Evolutionary conservation across 2,113 vertebrate species (phyloP).

Genomic region (Mustela lutreola): DNA sequence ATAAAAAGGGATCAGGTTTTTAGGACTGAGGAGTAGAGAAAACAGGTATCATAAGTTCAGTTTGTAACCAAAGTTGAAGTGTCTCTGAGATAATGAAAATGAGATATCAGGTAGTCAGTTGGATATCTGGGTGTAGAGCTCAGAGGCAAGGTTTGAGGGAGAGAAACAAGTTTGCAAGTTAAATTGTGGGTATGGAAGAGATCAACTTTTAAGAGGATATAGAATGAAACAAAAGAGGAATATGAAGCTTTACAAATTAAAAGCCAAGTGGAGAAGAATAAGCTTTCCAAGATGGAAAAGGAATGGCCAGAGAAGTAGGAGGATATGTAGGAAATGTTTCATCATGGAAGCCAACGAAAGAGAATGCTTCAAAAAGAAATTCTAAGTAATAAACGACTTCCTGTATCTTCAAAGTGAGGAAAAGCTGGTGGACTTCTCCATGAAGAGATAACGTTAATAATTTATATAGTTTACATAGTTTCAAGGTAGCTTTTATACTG

Average conservation of each 20-base stretch:
- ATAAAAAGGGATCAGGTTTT: neutral
- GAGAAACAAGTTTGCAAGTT: neutral
- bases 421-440: conserved; percentile 17
- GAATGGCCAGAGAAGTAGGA: neutral
- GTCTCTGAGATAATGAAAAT: neutral
- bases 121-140: neutral
- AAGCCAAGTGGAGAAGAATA: conserved; percentile 11
- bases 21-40: neutral
- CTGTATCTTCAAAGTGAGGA: conserved; percentile 15
- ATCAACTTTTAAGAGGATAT: neutral
- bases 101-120: neutral
- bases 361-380: conserved; percentile 12
- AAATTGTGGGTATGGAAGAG: neutral
- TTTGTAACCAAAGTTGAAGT: neutral
- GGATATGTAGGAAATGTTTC: neutral
- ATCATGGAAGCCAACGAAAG: conserved; percentile 15
- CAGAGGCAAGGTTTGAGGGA: neutral
- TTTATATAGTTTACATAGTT: conserved; percentile 30
- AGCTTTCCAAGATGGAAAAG: neutral
- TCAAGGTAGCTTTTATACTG: neutral
- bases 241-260: neutral
- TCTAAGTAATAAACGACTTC: conserved; percentile 44
- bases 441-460: conserved; percentile 40
- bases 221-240: neutral
- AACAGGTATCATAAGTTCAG: neutral